Percentiles rank a stretch among this genome's conserved stretches.
These are phyloP conservation scores for Musca vetustissima DNA, from an alignment of 1,140 invertebrate genomes.

Conservation along the genomic window DNA sequence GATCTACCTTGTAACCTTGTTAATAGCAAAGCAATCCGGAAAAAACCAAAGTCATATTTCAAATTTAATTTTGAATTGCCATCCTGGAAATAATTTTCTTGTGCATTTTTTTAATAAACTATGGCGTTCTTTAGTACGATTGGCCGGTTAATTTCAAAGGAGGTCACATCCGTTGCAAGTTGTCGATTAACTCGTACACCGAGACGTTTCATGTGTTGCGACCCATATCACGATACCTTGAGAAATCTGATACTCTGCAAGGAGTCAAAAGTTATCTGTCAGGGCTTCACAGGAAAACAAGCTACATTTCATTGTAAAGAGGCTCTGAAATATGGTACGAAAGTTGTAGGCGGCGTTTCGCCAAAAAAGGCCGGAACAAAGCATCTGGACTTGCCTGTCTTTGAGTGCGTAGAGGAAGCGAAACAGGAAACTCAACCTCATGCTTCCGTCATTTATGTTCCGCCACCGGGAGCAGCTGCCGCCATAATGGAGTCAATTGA, in stretches of 20 bases:
- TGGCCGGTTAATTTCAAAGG: too few species aligned
- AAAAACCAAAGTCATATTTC: too few species aligned
- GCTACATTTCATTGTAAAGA: slow-evolving; percentile 91
- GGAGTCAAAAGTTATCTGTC: slow-evolving; percentile 93
- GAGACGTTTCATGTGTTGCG: not conserved
- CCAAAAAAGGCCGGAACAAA: slow-evolving; percentile 93
- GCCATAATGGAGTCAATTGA: slow-evolving; percentile 95
- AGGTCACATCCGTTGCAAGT: too few species aligned
- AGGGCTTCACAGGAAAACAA: slow-evolving; percentile 96
- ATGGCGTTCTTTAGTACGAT: too few species aligned
- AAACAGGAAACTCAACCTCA: slow-evolving; percentile 79
- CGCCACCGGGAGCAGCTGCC: slow-evolving; percentile 85
- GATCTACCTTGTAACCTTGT: too few species aligned
- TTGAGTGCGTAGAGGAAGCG: slow-evolving; percentile 80
- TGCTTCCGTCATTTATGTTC: slow-evolving; percentile 96
- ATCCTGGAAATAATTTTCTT: too few species aligned
- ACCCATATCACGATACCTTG: slow-evolving; percentile 62
- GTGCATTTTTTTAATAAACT: too few species aligned
- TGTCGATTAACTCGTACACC: too few species aligned
- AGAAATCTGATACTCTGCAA: slow-evolving; percentile 79
- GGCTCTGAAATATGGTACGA: slow-evolving; percentile 96
- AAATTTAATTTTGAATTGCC: too few species aligned
- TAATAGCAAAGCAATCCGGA: too few species aligned
- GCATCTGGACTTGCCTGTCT: slow-evolving; percentile 94
- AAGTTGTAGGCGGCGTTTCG: slow-evolving; percentile 95